Percentiles rank a stretch among this genome's conserved stretches.
These are phyloP conservation scores for Amphipyra berbera DNA, from an alignment of 2,888 invertebrate species.

Conservation along the genomic window DNA sequence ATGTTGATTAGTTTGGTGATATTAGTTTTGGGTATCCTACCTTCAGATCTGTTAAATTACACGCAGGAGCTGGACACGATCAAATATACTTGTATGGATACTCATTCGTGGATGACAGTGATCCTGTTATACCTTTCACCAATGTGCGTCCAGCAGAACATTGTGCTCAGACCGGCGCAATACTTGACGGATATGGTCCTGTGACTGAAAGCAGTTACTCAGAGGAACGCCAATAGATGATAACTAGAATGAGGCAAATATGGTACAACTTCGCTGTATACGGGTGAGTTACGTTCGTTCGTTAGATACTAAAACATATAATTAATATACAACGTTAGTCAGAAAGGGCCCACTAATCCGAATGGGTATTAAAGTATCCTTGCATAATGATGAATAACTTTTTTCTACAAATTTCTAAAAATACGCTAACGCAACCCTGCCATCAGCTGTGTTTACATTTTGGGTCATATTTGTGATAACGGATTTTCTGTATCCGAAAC, in stretches of 20 bases:
- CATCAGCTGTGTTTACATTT: too few relatives aligned
- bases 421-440: too few relatives aligned
- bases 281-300: constrained; percentile 53
- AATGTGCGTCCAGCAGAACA: constrained; percentile 64
- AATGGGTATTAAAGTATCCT: too few relatives aligned
- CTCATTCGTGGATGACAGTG: constrained; percentile 63
- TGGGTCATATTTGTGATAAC: too few relatives aligned
- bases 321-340: too few relatives aligned
- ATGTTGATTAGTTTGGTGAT: constrained; percentile 74
- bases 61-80: constrained; percentile 58
- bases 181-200: constrained; percentile 40
- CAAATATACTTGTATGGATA: constrained; percentile 69
- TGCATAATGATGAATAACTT: too few relatives aligned
- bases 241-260: constrained; percentile 50
- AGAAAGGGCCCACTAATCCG: too few relatives aligned
- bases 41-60: constrained; percentile 61
- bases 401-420: too few relatives aligned
- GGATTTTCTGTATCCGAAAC: too few relatives aligned
- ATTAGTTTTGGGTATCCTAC: constrained; percentile 64
- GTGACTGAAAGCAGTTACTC: constrained; percentile 25
- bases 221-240: constrained; percentile 53
- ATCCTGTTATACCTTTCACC: constrained; percentile 57
- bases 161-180: constrained; percentile 61
- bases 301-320: too few relatives aligned
- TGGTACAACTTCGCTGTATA: constrained; percentile 60